Percentiles rank a stretch among this genome's conserved stretches.
These are phyloP conservation scores for Drosophila micromelanica DNA, from an alignment of 1,140 invertebrate genomes.

Conservation along the genomic window DNA sequence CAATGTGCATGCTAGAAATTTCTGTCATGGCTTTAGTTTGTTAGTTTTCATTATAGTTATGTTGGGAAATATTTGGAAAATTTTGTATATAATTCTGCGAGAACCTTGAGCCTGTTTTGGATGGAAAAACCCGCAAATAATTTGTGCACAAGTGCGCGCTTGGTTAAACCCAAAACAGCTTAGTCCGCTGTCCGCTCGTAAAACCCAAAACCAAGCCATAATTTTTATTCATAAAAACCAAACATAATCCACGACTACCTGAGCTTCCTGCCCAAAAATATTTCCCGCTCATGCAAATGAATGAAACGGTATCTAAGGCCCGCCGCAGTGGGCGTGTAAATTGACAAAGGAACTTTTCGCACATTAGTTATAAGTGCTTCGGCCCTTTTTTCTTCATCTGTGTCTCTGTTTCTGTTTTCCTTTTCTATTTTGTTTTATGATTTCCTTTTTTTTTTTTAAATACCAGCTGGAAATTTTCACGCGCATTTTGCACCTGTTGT, in stretches of 20 bases:
- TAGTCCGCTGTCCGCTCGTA: slow-evolving; percentile 17
- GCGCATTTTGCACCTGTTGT: slow-evolving; percentile 68
- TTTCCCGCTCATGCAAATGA: slow-evolving; percentile 63
- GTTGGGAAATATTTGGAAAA: background rate
- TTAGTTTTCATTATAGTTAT: background rate
- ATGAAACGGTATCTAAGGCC: slow-evolving; percentile 43
- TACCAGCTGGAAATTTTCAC: slow-evolving; percentile 42
- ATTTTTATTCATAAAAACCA: slow-evolving; percentile 50
- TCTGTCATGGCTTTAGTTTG: too few species aligned
- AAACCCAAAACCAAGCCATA: slow-evolving; percentile 18
- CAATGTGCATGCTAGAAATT: too few species aligned
- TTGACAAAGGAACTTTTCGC: slow-evolving; percentile 80
- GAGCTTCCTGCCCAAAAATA: slow-evolving; percentile 27
- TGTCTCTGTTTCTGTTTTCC: background rate
- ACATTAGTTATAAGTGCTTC: slow-evolving; percentile 71
- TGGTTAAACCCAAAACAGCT: slow-evolving; percentile 41
- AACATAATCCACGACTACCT: slow-evolving; percentile 61
- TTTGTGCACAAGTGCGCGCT: slow-evolving; percentile 58
- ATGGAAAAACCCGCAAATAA: slow-evolving; percentile 20
- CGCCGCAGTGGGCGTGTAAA: slow-evolving; percentile 61
- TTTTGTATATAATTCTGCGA: slow-evolving; percentile 6
- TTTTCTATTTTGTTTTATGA: background rate
- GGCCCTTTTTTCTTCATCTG: slow-evolving; percentile 7
- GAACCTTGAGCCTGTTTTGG: background rate
- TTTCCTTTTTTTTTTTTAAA: background rate